Evolutionary conservation across 2,888 invertebrate species (phyloP).

Genomic region (Melieria crassipennis): DNA sequence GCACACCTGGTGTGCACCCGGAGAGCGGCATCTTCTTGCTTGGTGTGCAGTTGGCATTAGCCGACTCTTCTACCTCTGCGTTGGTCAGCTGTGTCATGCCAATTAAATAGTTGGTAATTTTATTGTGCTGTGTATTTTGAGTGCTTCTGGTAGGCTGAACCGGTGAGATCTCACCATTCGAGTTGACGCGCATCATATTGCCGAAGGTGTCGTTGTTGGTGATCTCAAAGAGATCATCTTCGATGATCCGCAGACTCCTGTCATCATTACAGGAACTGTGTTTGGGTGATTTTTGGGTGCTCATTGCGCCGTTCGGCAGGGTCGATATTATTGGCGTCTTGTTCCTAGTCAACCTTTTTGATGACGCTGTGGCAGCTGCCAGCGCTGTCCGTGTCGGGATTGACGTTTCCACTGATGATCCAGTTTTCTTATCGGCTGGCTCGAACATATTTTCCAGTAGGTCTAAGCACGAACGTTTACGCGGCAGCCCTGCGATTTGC

Average conservation of each 20-base stretch:
- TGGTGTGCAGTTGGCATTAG: constrained; percentile 36
- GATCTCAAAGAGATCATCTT: constrained; percentile 62
- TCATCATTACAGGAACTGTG: constrained; percentile 19
- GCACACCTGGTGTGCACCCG: constrained; percentile 38
- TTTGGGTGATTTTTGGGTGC: constrained; percentile 27
- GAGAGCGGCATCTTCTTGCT: constrained; percentile 36
- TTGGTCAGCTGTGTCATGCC: constrained; percentile 41
- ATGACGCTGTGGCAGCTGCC: background rate
- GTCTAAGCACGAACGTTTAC: constrained; percentile 59
- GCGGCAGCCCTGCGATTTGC: constrained; percentile 12
- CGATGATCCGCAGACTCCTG: constrained; percentile 38
- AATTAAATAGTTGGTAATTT: constrained; percentile 63
- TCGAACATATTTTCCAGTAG: constrained; percentile 61
- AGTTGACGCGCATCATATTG: constrained; percentile 56
- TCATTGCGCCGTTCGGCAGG: constrained; percentile 20
- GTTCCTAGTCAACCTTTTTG: too few relatives aligned
- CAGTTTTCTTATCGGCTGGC: constrained; percentile 35
- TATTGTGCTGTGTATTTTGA: constrained; percentile 50
- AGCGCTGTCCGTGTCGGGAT: constrained; percentile 3
- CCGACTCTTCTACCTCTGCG: constrained; percentile 11
- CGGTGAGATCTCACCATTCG: constrained; percentile 59
- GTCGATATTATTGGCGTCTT: constrained; percentile 33
- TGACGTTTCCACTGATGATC: constrained; percentile 13
- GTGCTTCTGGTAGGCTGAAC: constrained; percentile 45
- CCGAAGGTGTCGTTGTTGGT: constrained; percentile 61